Percentiles rank a stretch among this genome's conserved stretches.
phyloP scores from a whole-genome alignment of 2,797 vertebrate genomes.

The Fistularia tabacaria region DNA sequence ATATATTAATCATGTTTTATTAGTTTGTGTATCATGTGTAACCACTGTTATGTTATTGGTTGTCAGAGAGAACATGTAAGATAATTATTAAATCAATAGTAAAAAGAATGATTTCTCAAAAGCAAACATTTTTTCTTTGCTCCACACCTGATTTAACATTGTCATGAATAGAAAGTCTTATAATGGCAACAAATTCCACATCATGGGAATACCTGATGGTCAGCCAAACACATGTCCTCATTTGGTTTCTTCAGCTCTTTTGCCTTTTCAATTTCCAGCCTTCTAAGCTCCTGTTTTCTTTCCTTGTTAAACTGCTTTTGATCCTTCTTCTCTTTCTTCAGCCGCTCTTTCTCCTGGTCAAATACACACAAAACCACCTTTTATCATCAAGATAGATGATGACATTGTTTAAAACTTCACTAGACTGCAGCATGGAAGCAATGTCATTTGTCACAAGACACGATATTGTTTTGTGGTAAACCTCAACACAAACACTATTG shows the following conservation, averaged over 20 bases:
- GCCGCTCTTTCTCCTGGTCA: constrained; percentile 90
- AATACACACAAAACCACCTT: constrained; percentile 37
- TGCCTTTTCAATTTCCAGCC: constrained; percentile 94
- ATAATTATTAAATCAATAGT: too few relatives aligned
- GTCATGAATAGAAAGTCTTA: neutral
- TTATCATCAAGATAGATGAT: constrained; percentile 49
- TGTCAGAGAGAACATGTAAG: too few relatives aligned
- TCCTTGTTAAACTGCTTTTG: constrained; percentile 98
- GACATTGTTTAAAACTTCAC: constrained; percentile 1
- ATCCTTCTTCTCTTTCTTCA: constrained; percentile 97
- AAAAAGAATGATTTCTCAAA: too few relatives aligned
- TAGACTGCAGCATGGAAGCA: too few relatives aligned
- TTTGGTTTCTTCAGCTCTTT: constrained; percentile 97
- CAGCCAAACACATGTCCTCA: constrained; percentile 98
- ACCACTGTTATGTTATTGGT: too few relatives aligned
- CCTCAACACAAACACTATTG: too few relatives aligned
- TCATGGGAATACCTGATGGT: constrained; percentile 86
- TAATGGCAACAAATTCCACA: neutral
- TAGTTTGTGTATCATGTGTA: too few relatives aligned
- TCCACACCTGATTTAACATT: neutral
- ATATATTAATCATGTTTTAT: too few relatives aligned
- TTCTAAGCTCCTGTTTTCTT: constrained; percentile 91
- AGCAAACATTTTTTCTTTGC: too few relatives aligned
- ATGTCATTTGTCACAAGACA: too few relatives aligned
- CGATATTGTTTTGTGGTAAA: too few relatives aligned